Base-by-base conservation (phyloP, 1,140 invertebrate species). In the Scaptodrosophila lebanonensis region DNA sequence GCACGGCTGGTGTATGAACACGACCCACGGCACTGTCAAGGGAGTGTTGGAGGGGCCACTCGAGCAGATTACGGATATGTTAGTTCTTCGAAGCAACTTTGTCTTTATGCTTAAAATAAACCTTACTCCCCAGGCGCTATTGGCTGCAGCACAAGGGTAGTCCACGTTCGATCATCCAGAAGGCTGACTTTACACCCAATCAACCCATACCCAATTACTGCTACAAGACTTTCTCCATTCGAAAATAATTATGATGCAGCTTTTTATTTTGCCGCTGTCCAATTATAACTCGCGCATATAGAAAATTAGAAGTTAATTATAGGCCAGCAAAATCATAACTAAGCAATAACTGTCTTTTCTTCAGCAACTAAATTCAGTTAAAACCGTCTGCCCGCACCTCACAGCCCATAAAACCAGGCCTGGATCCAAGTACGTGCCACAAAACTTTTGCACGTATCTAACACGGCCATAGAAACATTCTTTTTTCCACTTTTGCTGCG, bases 1-100 rank as follows among this genome's bases (percentile, higher is more conserved):
- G 0, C 39, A 50, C 11, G 73, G 73, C 25, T 79, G 73, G 69
- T 82, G 75, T 56, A 73, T 66, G 64, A 73, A 82, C 33, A 82
- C 75, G 1, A 27, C 29, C 6, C 33, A 38, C 0, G 73, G 73
- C 44, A 73, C 73, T 0, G 73, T 79, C 0, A 62, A 69, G 35
- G 73, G 73, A 1, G 39, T 69, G 20, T 13, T 79, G 1, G 73
- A 79, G n/a, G 73, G 75, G 6, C 38, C 56, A 7, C 32, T 62
- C 5, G 65, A 65, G 2, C 38, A 59, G 6, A 12, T 82, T 2
- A 63, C 33, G 1, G 75, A 79, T 16, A 79, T 79, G 72, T 77
- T 1, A 39, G 66, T 3, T 0, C 25, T 11, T 32, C 25, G 7
- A 2, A 17, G 27, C 39, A 3, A 6, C 18, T 42, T 8, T 20